phyloP scores from a whole-genome alignment of 30 jellyfish, hydroid and myxozoan species.

The Rhopilema esculentum region DNA sequence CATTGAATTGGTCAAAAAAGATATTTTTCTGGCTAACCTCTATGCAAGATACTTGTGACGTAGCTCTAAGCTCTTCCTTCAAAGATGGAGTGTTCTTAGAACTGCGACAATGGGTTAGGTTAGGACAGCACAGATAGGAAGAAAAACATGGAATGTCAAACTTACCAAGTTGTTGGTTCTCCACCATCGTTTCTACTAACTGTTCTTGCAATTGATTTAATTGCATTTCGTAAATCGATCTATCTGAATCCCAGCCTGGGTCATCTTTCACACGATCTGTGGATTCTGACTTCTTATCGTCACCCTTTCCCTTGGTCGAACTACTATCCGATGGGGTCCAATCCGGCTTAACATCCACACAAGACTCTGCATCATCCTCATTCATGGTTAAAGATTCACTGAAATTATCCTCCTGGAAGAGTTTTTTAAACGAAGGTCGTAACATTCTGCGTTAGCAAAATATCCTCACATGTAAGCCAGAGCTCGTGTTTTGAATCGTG shows the following conservation, averaged over 20 bases:
- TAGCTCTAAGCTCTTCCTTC: no score
- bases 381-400: slow-evolving; percentile 14
- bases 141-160: no score
- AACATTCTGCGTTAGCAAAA: slow-evolving; percentile 17
- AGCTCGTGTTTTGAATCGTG: neutral
- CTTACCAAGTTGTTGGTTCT: slow-evolving; percentile 90
- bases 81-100: neutral
- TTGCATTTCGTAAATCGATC: slow-evolving; percentile 82
- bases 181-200: slow-evolving; percentile 93
- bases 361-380: slow-evolving; percentile 38
- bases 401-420: slow-evolving; percentile 49
- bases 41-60: neutral
- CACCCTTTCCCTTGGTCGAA: neutral
- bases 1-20: no score
- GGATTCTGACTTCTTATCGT: neutral
- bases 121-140: neutral
- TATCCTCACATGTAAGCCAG: neutral
- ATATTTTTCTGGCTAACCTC: no score
- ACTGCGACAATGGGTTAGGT: neutral
- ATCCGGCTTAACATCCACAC: slow-evolving; percentile 43
- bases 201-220: slow-evolving; percentile 93
- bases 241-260: slow-evolving; percentile 77
- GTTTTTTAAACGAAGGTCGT: slow-evolving; percentile 68
- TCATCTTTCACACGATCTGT: neutral
- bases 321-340: slow-evolving; percentile 11